Conservation (phyloP, 2,113 vertebrate genomes). For the Halichoerus grypus region DNA sequence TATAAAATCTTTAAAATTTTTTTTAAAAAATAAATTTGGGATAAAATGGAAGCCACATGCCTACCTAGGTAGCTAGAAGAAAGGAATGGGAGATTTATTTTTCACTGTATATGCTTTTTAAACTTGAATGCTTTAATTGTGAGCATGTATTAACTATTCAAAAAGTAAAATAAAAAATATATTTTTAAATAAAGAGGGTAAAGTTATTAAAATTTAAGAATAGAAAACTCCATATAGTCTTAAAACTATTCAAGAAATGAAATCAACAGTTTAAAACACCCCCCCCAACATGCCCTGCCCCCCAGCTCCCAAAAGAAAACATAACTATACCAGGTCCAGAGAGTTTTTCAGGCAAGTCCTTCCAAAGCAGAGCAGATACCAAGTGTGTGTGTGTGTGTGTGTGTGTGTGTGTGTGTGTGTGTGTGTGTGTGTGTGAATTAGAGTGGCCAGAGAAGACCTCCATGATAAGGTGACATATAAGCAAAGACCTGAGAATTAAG, state of each 20-base stretch:
- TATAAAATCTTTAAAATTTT: neutral
- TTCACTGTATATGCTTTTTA: neutral
- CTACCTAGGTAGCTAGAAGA: neutral
- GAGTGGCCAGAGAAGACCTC: neutral
- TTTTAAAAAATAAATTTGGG: neutral
- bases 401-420: neutral
- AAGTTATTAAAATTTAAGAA: constrained; percentile 35
- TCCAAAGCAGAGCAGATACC: neutral
- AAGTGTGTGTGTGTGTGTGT: neutral
- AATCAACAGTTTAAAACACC: neutral
- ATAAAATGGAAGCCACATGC: neutral
- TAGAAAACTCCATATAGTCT: neutral
- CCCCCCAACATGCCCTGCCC: no score
- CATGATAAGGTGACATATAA: neutral
- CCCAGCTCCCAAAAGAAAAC: neutral
- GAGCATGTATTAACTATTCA: neutral
- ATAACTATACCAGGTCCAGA: neutral
- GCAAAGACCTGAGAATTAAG: neutral
- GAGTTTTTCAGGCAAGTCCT: constrained; percentile 39
- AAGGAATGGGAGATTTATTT: constrained; percentile 4
- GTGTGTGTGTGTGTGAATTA: neutral
- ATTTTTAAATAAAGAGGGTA: neutral
- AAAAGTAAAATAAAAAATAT: constrained; percentile 37
- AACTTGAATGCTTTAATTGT: constrained; percentile 24
- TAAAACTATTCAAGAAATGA: constrained; percentile 33